Evolutionary conservation across 2,797 vertebrate species (phyloP).

Genomic region (Channa striata): DNA sequence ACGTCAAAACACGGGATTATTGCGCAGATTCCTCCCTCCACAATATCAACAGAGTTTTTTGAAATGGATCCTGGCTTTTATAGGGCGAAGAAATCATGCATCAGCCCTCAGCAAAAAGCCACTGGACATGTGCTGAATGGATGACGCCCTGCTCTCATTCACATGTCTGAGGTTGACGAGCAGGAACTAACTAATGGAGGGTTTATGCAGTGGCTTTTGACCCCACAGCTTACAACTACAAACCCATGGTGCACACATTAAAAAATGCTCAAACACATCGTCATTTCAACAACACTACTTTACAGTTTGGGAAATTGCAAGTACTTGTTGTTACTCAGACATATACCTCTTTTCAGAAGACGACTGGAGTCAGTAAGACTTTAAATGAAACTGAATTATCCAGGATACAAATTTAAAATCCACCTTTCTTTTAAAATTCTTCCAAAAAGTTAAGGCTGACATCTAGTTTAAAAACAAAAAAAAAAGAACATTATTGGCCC

Average conservation of each 20-base stretch:
- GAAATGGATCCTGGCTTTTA: conserved; percentile 38
- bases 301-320: neutral
- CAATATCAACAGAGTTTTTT: conserved; percentile 25
- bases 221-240: conserved; percentile 18
- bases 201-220: conserved; percentile 73
- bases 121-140: conserved; percentile 53
- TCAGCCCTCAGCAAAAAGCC: conserved; percentile 33
- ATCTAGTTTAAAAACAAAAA: conserved; percentile 22
- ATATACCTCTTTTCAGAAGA: neutral
- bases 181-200: conserved; percentile 65
- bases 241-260: conserved; percentile 5
- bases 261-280: conserved; percentile 6
- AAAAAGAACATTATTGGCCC: neutral
- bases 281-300: conserved; percentile 1
- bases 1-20: conserved; percentile 19
- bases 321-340: neutral
- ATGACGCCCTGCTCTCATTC: conserved; percentile 55
- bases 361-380: neutral
- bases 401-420: neutral
- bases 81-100: conserved; percentile 11
- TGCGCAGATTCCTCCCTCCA: conserved; percentile 28
- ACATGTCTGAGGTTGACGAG: conserved; percentile 54
- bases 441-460: conserved; percentile 25
- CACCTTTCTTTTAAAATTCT: conserved; percentile 3
- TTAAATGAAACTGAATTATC: conserved; percentile 1